Evolutionary conservation across 1,140 invertebrate genomes (phyloP).

Genomic region (Psix sp.): DNA sequence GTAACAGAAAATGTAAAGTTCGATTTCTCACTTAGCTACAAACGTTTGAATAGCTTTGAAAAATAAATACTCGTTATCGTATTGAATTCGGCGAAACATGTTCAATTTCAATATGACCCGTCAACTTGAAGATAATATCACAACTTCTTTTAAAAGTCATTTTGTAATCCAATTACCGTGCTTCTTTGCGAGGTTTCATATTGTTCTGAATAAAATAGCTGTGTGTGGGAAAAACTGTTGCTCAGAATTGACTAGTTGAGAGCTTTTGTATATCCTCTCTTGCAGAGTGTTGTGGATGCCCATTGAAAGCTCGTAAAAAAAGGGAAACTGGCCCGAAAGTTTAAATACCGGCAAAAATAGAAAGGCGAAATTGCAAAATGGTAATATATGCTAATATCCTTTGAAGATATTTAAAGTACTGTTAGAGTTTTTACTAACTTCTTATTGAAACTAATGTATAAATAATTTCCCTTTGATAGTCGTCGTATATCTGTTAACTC

Average conservation of each 20-base stretch:
- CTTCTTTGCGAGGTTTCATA: conserved; percentile 19
- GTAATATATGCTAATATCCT: too few relatives aligned
- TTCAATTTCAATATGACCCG: conserved; percentile 17
- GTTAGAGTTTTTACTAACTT: too few relatives aligned
- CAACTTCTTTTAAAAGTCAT: conserved; percentile 28
- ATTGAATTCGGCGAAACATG: too few relatives aligned
- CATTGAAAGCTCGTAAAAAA: conserved; percentile 29
- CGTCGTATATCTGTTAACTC: too few relatives aligned
- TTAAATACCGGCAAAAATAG: conserved; percentile 28
- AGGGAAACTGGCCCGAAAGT: conserved; percentile 26
- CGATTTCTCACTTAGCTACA: too few relatives aligned
- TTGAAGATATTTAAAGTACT: too few relatives aligned
- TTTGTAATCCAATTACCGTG: conserved; percentile 45
- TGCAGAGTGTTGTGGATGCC: conserved; percentile 39
- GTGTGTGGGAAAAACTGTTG: conserved; percentile 55
- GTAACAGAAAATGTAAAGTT: background rate
- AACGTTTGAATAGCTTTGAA: conserved; percentile 4
- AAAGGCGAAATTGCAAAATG: background rate
- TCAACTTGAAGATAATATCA: conserved; percentile 24
- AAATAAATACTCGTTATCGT: conserved; percentile 16
- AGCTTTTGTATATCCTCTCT: conserved; percentile 43
- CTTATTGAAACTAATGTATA: too few relatives aligned
- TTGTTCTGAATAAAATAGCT: conserved; percentile 43
- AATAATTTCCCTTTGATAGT: too few relatives aligned
- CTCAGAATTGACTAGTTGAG: conserved; percentile 42